These are phyloP conservation scores for Tortricodes alternella DNA, from an alignment of 2,888 invertebrate genomes.

Conservation along the genomic window DNA sequence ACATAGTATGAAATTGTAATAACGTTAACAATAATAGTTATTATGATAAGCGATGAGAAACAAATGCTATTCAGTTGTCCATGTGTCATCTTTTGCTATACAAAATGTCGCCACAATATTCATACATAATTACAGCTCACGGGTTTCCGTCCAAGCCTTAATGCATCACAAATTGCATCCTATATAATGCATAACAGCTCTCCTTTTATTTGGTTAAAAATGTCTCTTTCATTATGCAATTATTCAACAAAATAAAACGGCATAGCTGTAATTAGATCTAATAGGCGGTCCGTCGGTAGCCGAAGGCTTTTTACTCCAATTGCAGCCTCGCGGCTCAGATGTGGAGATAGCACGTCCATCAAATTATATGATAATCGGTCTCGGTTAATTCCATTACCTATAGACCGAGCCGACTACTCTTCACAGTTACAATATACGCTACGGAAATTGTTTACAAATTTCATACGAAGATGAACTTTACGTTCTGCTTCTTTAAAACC, in stretches of 20 bases:
- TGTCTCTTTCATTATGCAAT: slow-evolving; percentile 30
- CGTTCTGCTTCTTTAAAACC: neutral
- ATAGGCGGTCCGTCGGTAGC: slow-evolving; percentile 45
- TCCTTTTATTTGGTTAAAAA: slow-evolving; percentile 27
- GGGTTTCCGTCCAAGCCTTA: slow-evolving; percentile 13
- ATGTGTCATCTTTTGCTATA: slow-evolving; percentile 2
- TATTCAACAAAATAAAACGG: slow-evolving; percentile 31
- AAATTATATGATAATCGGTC: slow-evolving; percentile 61
- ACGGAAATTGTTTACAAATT: slow-evolving; percentile 6
- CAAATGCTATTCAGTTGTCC: neutral
- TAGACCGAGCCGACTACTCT: slow-evolving; percentile 39
- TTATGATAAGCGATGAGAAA: neutral
- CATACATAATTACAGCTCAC: slow-evolving; percentile 16
- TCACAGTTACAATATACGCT: slow-evolving; percentile 35
- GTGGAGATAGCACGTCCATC: slow-evolving; percentile 54
- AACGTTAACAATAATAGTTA: neutral
- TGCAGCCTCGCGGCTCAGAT: slow-evolving; percentile 39
- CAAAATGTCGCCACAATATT: slow-evolving; percentile 21
- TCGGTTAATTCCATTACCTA: slow-evolving; percentile 53
- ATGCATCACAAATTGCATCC: slow-evolving; percentile 19
- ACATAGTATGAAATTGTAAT: too few relatives aligned
- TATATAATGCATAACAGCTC: slow-evolving; percentile 24
- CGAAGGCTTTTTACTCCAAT: slow-evolving; percentile 49
- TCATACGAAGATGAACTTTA: neutral
- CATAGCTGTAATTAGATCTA: slow-evolving; percentile 59